Percentiles rank a stretch among this genome's conserved stretches.
Conservation (phyloP, 2,797 vertebrate species). For the Platyrinchus mystaceus region DNA sequence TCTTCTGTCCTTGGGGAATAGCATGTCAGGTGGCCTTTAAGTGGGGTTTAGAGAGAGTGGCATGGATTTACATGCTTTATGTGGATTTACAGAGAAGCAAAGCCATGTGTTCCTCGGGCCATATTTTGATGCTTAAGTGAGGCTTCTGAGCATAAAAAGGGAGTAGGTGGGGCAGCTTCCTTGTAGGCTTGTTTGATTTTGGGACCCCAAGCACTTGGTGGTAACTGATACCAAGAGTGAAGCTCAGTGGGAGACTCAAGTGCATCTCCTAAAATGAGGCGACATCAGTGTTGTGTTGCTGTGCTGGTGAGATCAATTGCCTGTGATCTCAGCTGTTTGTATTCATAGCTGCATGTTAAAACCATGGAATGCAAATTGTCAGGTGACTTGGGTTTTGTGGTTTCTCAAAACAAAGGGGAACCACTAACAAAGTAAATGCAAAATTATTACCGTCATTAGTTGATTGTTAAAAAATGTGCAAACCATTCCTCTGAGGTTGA, state of each 20-base stretch:
- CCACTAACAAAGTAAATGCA: neutral
- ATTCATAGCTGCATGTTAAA: neutral
- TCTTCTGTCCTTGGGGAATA: neutral
- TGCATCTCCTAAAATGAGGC: neutral
- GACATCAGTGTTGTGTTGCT: neutral
- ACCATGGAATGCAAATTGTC: neutral
- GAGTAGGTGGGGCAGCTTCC: neutral
- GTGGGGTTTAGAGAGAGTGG: neutral
- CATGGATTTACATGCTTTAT: neutral
- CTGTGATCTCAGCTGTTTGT: neutral
- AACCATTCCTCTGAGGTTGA: neutral
- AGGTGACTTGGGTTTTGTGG: neutral
- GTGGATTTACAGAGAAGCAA: neutral
- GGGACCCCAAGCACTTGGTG: no score
- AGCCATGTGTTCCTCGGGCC: neutral
- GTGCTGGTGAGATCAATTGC: neutral
- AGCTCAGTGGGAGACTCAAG: neutral
- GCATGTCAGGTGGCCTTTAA: neutral
- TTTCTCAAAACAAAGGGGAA: neutral
- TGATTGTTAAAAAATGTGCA: neutral
- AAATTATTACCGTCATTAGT: neutral
- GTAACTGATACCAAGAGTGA: neutral
- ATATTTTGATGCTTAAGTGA: neutral
- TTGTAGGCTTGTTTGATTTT: neutral
- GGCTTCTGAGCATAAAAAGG: neutral